phyloP scores from a whole-genome alignment of 2,888 invertebrate species.

The Mythimna lalbum region DNA sequence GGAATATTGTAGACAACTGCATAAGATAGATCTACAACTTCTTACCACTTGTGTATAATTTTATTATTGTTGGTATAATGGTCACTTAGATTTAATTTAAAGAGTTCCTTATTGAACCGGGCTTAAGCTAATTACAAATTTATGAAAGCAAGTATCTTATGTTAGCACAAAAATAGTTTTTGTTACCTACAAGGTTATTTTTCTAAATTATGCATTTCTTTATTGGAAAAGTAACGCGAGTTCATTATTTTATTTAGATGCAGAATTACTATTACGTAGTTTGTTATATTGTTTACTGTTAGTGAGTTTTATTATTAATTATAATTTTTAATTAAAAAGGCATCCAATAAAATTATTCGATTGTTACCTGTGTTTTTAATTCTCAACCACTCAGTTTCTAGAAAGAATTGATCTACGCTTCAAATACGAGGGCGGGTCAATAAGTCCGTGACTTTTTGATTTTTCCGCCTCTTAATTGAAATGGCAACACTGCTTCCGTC shows the following conservation, averaged over 20 bases:
- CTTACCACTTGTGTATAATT: conserved; percentile 8
- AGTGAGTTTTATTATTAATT: conserved; percentile 62
- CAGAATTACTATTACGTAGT: conserved; percentile 64
- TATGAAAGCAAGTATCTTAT: conserved; percentile 28
- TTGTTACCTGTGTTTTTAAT: conserved; percentile 62
- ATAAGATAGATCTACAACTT: conserved; percentile 8
- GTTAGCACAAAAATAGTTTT: conserved; percentile 55
- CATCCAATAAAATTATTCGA: conserved; percentile 76
- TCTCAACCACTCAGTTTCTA: background rate
- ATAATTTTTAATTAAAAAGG: conserved; percentile 63
- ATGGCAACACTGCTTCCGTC: too few relatives aligned
- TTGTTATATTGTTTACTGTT: conserved; percentile 75
- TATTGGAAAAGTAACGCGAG: conserved; percentile 14
- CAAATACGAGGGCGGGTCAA: too few relatives aligned
- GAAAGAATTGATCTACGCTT: too few relatives aligned
- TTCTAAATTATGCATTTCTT: conserved; percentile 35
- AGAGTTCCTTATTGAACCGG: conserved; percentile 56
- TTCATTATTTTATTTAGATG: conserved; percentile 57
- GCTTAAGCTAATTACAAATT: conserved; percentile 14
- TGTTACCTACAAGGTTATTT: conserved; percentile 34
- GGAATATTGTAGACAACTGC: background rate
- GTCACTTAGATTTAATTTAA: conserved; percentile 39
- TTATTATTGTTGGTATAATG: conserved; percentile 24
- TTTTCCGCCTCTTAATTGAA: too few relatives aligned
- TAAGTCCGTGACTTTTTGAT: too few relatives aligned